A percentile compares a stretch with the other conserved stretches of the same genome.
Conservation (phyloP, 35 echinoderm and acorn worm genomes). For the Eucidaris tribuloides region DNA sequence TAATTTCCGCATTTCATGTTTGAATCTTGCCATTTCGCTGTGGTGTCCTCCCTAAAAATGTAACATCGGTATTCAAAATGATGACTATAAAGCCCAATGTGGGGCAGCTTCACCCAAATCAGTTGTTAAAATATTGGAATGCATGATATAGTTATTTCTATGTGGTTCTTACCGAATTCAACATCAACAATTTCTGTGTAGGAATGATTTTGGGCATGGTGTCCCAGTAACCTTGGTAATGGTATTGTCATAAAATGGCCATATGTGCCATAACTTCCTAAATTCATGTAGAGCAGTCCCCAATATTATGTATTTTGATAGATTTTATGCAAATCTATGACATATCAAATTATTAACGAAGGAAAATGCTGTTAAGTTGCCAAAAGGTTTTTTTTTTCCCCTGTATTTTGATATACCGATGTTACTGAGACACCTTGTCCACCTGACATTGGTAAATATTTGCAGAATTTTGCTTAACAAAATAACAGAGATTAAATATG, state of each 20-base stretch:
- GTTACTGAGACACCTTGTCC: not conserved
- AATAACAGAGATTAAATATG: not conserved
- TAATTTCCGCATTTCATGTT: not conserved
- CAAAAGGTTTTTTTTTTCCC: not conserved
- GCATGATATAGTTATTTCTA: not conserved
- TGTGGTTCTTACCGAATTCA: not conserved
- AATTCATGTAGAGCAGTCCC: not conserved
- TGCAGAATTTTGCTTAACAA: not conserved
- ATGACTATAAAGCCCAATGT: not conserved
- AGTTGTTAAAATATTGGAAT: not conserved
- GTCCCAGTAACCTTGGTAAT: too few relatives aligned
- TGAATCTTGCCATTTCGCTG: not conserved
- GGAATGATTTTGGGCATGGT: not conserved
- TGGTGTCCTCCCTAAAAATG: not conserved
- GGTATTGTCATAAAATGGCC: not conserved
- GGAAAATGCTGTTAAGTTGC: not conserved
- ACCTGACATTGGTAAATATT: not conserved
- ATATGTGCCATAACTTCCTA: not conserved
- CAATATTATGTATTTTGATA: not conserved
- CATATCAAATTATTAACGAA: not conserved
- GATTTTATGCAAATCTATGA: not conserved
- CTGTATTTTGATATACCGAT: not conserved
- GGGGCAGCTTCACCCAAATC: not conserved
- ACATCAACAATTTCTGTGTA: not conserved
- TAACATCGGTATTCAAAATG: not conserved